phyloP scores from a whole-genome alignment of 2,113 vertebrate species.

The Etia nguti region DNA sequence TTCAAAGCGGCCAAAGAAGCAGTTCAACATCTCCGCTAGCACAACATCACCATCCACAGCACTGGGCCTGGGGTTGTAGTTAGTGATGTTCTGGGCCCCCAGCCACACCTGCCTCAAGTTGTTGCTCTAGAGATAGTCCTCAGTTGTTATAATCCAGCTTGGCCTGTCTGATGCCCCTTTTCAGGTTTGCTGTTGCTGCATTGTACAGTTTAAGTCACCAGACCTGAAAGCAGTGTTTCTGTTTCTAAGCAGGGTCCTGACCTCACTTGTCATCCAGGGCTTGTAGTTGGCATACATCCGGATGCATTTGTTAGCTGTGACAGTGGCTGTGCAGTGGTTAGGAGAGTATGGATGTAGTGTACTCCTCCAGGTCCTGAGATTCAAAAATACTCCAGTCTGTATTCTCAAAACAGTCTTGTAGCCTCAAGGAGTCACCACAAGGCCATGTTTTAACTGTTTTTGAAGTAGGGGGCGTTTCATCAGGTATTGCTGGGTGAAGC shows the following conservation, averaged over 20 bases:
- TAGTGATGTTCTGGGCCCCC: neutral
- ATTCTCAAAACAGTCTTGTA: neutral
- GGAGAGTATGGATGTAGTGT: neutral
- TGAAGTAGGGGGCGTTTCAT: neutral
- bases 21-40: neutral
- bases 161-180: neutral
- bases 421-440: neutral
- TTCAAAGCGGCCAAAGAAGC: neutral
- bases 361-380: neutral
- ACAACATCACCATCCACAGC: neutral
- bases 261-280: neutral
- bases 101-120: neutral
- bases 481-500: neutral
- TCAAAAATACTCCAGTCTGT: neutral
- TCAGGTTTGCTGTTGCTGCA: neutral
- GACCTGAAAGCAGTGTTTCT: neutral
- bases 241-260: neutral
- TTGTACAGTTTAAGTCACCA: neutral
- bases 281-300: neutral
- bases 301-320: neutral
- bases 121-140: neutral
- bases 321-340: neutral
- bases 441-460: neutral
- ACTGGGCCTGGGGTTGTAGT: neutral
- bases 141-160: neutral